Evolutionary conservation across 2,113 vertebrate genomes (phyloP).

Genomic region (Clarias gariepinus): DNA sequence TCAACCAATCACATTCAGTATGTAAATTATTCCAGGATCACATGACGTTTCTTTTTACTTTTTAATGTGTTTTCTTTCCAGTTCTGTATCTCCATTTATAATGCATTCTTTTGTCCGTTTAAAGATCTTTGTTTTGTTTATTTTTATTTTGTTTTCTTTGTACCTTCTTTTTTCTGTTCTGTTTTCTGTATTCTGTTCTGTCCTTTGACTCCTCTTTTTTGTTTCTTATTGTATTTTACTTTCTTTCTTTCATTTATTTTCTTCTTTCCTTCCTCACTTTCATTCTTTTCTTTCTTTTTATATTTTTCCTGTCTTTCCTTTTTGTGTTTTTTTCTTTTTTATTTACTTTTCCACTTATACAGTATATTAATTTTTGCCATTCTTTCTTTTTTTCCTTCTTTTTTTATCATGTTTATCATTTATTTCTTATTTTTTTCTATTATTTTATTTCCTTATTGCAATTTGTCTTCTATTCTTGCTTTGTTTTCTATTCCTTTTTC

Average conservation of each 20-base stretch:
- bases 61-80: neutral
- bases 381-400: neutral
- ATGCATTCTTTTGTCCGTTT: neutral
- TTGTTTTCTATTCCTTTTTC: neutral
- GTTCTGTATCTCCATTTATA: neutral
- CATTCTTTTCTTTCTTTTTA: no score
- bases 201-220: neutral
- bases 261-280: no score
- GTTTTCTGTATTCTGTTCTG: neutral
- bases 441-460: no score
- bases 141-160: neutral
- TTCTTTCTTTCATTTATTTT: neutral
- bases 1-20: neutral
- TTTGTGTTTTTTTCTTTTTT: no score
- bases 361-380: no score
- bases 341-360: no score
- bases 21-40: neutral
- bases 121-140: rapidly evolving
- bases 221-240: neutral
- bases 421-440: neutral
- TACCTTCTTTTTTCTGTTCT: neutral
- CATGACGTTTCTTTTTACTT: neutral
- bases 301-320: no score
- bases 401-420: neutral
- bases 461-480: no score